These are phyloP conservation scores for Cryptotermes secundus DNA, from an alignment of 1,140 invertebrate genomes.

Conservation along the genomic window DNA sequence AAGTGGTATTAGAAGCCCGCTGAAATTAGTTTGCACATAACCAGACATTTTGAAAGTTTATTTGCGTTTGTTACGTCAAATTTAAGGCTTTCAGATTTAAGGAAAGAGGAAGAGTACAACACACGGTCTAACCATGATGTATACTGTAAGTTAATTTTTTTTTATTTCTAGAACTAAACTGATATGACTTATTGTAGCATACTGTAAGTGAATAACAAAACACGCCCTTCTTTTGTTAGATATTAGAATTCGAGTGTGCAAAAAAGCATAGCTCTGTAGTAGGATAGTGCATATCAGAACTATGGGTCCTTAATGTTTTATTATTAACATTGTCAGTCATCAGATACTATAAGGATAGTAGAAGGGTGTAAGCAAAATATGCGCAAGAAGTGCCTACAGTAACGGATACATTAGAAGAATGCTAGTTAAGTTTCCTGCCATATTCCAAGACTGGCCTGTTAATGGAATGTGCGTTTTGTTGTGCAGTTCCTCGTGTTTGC, in stretches of 20 bases:
- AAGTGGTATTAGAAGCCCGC: not conserved
- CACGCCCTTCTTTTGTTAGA: not conserved
- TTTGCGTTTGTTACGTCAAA: not conserved
- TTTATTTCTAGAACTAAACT: constrained; percentile 26
- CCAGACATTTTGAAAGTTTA: constrained; percentile 22
- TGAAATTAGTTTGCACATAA: constrained; percentile 11
- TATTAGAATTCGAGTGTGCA: not conserved
- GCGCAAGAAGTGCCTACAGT: too few species aligned
- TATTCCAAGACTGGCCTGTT: too few species aligned
- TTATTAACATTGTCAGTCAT: not conserved
- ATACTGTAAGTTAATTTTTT: constrained; percentile 29
- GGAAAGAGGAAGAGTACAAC: constrained; percentile 25
- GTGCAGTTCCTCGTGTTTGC: too few species aligned
- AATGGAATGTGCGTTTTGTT: too few species aligned
- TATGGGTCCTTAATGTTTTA: not conserved
- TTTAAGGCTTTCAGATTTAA: constrained; percentile 21
- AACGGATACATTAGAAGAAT: too few species aligned
- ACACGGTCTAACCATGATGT: constrained; percentile 30
- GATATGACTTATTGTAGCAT: constrained; percentile 19
- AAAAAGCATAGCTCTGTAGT: not conserved
- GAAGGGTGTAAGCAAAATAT: not conserved
- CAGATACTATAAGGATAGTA: not conserved
- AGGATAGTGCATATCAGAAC: not conserved
- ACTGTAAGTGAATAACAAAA: constrained; percentile 15
- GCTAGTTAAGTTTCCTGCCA: too few species aligned